Base-by-base conservation (phyloP, 2,113 vertebrate species). In the Callopanchax toddi region DNA sequence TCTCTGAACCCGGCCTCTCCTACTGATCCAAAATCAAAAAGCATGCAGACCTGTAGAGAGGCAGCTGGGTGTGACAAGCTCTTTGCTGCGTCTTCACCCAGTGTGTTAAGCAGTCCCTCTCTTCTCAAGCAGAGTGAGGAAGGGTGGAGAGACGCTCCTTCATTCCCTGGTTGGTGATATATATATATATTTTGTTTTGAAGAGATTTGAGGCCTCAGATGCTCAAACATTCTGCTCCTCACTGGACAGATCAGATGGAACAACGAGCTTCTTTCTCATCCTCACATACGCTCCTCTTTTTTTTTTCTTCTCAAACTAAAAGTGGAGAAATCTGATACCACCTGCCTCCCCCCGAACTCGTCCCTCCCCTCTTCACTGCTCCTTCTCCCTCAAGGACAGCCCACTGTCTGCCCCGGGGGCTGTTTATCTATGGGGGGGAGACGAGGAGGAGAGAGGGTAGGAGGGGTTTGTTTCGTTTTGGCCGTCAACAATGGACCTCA, bases 401-500 rank as follows among this genome's bases (percentile, higher is more conserved):
- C 86, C 87, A 85, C 83, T 84, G 85, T 88, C 85, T 87, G 87
- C 82, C 87, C 74, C 56, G 12, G 75, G 74, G 85, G 86, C 87
- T 91, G 87, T 91, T 91, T 91, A 84, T 88, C 83, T 85, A 83
- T 17, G 62, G 82, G 86, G 69, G 67, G 80, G 79, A 51, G 70
- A 53, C 23, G 71, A 67, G 74, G 76, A 73, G 71, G 72, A 67
- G 65, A 71, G 76, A 63, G 64, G 74, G 76, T 77, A 70, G 69
- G 75, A 63, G 60, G 67, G 46, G 84, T 81, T 88, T 87, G 87
- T 89, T 87, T 87, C 76, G 68, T 87, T 87, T 87, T 53, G 81
- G 81, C 89, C 85, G 43, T 91, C 87, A 89, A 91, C 89, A 91
- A 91, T 91, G 89, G 87, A 88, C 86, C 86, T 86, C 86, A 91